Percentiles rank a stretch among this genome's conserved stretches.
Evolutionary conservation across 2,797 vertebrate species (phyloP).

Genomic region (Thaleichthys pacificus): DNA sequence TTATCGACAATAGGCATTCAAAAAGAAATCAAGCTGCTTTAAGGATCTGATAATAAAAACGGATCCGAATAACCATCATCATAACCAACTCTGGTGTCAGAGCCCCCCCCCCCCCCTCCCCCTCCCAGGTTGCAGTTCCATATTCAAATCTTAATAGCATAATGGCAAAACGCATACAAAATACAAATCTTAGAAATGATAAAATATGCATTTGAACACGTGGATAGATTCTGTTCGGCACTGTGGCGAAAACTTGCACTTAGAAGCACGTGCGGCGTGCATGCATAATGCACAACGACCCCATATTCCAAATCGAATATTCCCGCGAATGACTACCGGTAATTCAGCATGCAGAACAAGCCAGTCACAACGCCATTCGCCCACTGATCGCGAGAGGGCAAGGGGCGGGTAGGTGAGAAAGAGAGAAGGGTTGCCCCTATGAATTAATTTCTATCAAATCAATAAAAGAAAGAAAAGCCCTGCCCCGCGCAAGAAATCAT

Average conservation of each 20-base stretch:
- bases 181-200: neutral
- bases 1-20: constrained; percentile 9
- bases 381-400: constrained; percentile 59
- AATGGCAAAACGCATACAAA: constrained; percentile 11
- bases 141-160: constrained; percentile 20
- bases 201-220: neutral
- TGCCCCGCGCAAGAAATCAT: constrained; percentile 64
- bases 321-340: constrained; percentile 64
- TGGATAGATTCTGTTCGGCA: neutral
- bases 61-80: neutral
- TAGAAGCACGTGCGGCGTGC: constrained; percentile 24
- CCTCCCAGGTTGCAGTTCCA: neutral
- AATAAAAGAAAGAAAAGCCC: constrained; percentile 69
- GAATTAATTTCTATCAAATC: constrained; percentile 77
- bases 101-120: neutral
- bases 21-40: neutral
- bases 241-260: neutral
- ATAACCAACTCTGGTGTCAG: neutral
- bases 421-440: constrained; percentile 69
- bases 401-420: constrained; percentile 42
- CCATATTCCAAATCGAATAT: constrained; percentile 71
- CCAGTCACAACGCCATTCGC: constrained; percentile 66
- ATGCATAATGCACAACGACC: constrained; percentile 35
- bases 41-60: neutral
- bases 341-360: constrained; percentile 72